Percentiles rank a stretch among this genome's conserved stretches.
phyloP scores from a whole-genome alignment of 2,797 vertebrate species.

The Dermochelys coriacea region DNA sequence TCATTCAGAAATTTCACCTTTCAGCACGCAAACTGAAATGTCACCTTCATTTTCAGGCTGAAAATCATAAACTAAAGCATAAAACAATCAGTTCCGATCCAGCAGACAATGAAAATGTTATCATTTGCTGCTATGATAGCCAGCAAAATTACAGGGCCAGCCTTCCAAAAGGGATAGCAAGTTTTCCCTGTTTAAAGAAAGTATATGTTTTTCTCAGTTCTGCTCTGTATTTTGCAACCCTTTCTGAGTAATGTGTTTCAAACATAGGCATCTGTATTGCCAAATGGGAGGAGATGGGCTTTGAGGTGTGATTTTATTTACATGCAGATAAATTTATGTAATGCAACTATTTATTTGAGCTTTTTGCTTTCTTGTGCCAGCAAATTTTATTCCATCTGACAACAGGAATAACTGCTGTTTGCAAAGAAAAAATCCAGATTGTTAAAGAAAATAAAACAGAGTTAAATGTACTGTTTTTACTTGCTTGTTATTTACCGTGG shows the following conservation, averaged over 20 bases:
- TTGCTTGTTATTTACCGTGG: neutral
- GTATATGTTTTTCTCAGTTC: neutral
- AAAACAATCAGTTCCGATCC: slow-evolving; percentile 13
- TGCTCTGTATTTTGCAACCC: neutral
- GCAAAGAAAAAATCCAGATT: neutral
- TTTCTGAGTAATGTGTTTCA: neutral
- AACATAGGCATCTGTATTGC: neutral
- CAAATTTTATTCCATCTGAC: neutral
- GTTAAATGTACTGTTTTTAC: neutral
- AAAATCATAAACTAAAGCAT: slow-evolving; percentile 2
- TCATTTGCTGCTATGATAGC: neutral
- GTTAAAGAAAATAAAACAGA: neutral
- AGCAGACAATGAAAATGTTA: slow-evolving; percentile 17
- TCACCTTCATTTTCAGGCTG: slow-evolving; percentile 1
- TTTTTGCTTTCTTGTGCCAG: neutral
- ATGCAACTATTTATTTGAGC: neutral
- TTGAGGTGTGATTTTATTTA: neutral
- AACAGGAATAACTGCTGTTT: neutral
- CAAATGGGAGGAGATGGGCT: neutral
- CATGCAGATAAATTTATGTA: neutral
- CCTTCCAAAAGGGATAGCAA: neutral
- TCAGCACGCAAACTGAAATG: slow-evolving; percentile 20
- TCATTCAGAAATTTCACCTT: slow-evolving; percentile 8
- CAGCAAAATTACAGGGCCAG: neutral
- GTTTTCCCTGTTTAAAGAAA: neutral